Conservation (phyloP, 2,888 invertebrate genomes). For the Pyrgus malvae region DNA sequence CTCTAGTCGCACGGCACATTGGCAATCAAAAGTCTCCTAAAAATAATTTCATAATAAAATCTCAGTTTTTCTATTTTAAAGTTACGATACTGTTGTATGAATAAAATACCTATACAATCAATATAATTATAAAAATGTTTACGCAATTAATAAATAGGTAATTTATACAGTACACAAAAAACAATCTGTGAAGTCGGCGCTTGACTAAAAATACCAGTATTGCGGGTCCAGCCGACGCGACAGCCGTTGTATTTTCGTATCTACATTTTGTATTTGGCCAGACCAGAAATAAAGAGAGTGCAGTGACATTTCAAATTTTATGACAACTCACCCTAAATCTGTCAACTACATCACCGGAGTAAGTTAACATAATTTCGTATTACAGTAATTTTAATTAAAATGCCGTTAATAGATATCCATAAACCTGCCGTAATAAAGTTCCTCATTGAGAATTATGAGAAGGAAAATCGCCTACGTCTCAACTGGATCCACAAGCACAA, state of each 20-base stretch:
- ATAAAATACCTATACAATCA: too few species aligned
- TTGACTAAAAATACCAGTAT: slow-evolving; percentile 30
- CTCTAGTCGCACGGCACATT: too few species aligned
- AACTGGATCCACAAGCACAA: slow-evolving; percentile 51
- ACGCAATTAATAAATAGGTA: neutral
- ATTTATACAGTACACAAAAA: slow-evolving; percentile 17
- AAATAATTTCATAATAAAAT: too few species aligned
- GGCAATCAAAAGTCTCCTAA: too few species aligned
- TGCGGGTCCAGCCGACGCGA: slow-evolving; percentile 29
- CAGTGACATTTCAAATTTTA: slow-evolving; percentile 34
- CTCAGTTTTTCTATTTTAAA: too few species aligned
- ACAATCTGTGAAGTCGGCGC: slow-evolving; percentile 3
- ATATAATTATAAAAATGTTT: too few species aligned
- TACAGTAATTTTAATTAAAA: slow-evolving; percentile 25
- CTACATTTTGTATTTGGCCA: slow-evolving; percentile 37
- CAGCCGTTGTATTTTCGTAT: slow-evolving; percentile 33
- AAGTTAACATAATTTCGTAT: slow-evolving; percentile 15
- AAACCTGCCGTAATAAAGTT: slow-evolving; percentile 52
- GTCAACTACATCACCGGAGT: slow-evolving; percentile 12
- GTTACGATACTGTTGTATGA: too few species aligned
- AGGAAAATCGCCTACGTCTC: slow-evolving; percentile 49
- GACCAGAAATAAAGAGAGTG: slow-evolving; percentile 28
- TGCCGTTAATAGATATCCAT: slow-evolving; percentile 51
- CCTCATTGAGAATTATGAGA: slow-evolving; percentile 53
- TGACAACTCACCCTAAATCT: slow-evolving; percentile 26